phyloP scores from a whole-genome alignment of 2,888 invertebrate species.

The Tholera decimalis region DNA sequence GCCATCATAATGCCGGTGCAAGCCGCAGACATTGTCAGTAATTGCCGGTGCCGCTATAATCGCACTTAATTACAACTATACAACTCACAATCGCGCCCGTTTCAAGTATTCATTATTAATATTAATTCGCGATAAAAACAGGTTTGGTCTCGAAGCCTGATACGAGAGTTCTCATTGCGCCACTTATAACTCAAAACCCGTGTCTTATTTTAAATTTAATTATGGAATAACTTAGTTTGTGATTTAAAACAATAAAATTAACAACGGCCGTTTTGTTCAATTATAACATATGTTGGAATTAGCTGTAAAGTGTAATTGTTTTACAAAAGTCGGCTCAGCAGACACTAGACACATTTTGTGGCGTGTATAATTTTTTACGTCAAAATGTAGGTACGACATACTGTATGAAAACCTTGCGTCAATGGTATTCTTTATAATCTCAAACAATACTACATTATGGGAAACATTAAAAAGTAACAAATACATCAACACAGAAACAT shows the following conservation, averaged over 20 bases:
- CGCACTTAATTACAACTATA: conserved; percentile 88
- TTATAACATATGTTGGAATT: conserved; percentile 46
- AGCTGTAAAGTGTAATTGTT: conserved; percentile 48
- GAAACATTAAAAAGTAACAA: conserved; percentile 42
- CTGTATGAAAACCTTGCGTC: conserved; percentile 45
- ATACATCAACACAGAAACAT: conserved; percentile 51
- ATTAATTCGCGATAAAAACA: conserved; percentile 88
- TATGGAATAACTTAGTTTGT: conserved; percentile 70
- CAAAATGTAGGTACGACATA: conserved; percentile 52
- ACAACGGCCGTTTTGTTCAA: conserved; percentile 45
- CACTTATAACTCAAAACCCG: conserved; percentile 71
- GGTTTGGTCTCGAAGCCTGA: conserved; percentile 78
- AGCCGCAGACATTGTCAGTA: conserved; percentile 83
- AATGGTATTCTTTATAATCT: conserved; percentile 39
- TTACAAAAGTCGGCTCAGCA: conserved; percentile 22
- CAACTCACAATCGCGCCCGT: conserved; percentile 86
- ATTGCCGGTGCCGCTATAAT: conserved; percentile 86
- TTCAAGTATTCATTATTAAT: conserved; percentile 88
- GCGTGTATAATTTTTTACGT: conserved; percentile 45
- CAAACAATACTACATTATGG: conserved; percentile 40
- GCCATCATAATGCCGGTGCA: conserved; percentile 68
- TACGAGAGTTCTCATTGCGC: conserved; percentile 66
- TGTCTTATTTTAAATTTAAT: conserved; percentile 74
- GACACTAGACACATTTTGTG: conserved; percentile 30
- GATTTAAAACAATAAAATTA: conserved; percentile 66